Conservation (phyloP, 2,113 vertebrate species). For the Cyprinodon variegatus region DNA sequence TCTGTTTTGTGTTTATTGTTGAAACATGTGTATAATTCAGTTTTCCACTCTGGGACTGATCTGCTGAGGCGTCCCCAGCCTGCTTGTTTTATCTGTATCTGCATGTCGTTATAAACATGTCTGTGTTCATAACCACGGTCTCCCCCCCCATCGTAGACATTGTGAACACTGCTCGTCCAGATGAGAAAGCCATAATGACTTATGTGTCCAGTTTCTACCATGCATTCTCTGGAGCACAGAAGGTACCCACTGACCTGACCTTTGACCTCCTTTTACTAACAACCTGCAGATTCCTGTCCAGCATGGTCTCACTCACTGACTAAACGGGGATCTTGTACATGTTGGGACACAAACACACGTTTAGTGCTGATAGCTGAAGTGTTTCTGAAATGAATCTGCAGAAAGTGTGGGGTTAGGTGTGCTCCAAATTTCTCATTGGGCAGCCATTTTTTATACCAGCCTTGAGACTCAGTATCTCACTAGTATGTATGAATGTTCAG, state of each 20-base stretch:
- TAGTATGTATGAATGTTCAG: background rate
- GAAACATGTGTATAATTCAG: too few relatives aligned
- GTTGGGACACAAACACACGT: constrained; percentile 35
- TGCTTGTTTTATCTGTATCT: background rate
- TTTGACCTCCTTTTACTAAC: constrained; percentile 60
- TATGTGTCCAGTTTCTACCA: constrained; percentile 99
- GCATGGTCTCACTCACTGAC: constrained; percentile 68
- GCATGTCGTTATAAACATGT: constrained; percentile 33
- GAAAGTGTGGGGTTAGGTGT: background rate
- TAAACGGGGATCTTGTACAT: constrained; percentile 2
- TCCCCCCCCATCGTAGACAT: constrained; percentile 85
- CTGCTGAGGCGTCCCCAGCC: too few relatives aligned
- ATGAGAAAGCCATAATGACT: constrained; percentile 99
- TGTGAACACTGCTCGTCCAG: constrained; percentile 95
- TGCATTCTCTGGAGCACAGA: constrained; percentile 97
- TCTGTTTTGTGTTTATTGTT: background rate
- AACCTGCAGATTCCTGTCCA: constrained; percentile 58
- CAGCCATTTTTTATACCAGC: too few relatives aligned
- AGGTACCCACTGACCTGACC: constrained; percentile 80
- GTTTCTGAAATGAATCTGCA: background rate
- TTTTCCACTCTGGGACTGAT: too few relatives aligned
- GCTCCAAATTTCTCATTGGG: too few relatives aligned
- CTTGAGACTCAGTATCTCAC: background rate
- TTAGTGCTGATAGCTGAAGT: background rate
- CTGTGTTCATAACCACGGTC: constrained; percentile 56